Evolutionary conservation across 2,113 vertebrate species (phyloP).

Genomic region (Pantherophis guttatus): DNA sequence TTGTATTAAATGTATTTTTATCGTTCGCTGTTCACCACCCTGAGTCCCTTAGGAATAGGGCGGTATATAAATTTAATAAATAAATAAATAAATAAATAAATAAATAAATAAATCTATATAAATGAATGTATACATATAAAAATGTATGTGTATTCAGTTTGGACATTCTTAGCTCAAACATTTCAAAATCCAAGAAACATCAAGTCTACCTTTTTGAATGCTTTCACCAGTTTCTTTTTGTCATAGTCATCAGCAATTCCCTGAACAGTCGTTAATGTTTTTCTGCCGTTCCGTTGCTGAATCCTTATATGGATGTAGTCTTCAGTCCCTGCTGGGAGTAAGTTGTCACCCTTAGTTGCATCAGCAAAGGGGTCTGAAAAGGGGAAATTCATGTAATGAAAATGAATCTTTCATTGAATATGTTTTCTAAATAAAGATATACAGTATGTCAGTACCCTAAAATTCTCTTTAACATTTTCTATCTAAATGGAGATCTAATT

Average conservation of each 20-base stretch:
- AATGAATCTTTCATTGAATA: not conserved
- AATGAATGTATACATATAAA: too few relatives aligned
- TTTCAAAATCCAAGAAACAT: conserved; percentile 14
- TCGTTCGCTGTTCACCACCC: too few relatives aligned
- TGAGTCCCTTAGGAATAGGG: too few relatives aligned
- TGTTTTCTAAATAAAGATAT: too few relatives aligned
- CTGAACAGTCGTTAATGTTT: conserved; percentile 87
- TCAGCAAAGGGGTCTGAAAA: conserved; percentile 88
- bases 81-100: too few relatives aligned
- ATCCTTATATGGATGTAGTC: conserved; percentile 92
- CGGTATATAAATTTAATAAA: too few relatives aligned
- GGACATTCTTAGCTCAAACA: not conserved
- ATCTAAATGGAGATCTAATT: too few relatives aligned
- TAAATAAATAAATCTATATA: too few relatives aligned
- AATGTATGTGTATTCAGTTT: not conserved
- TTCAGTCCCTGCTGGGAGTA: conserved; percentile 87
- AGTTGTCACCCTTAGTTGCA: conserved; percentile 91
- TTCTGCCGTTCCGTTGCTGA: conserved; percentile 86
- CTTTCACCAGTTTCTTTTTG: conserved; percentile 91
- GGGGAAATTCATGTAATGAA: not conserved
- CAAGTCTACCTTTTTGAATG: conserved; percentile 83
- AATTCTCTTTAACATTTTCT: too few relatives aligned
- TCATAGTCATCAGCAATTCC: conserved; percentile 88
- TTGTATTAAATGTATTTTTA: too few relatives aligned
- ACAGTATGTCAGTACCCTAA: too few relatives aligned